These are phyloP conservation scores for Bovichtus variegatus DNA, from an alignment of 2,797 vertebrate genomes.

Conservation along the genomic window DNA sequence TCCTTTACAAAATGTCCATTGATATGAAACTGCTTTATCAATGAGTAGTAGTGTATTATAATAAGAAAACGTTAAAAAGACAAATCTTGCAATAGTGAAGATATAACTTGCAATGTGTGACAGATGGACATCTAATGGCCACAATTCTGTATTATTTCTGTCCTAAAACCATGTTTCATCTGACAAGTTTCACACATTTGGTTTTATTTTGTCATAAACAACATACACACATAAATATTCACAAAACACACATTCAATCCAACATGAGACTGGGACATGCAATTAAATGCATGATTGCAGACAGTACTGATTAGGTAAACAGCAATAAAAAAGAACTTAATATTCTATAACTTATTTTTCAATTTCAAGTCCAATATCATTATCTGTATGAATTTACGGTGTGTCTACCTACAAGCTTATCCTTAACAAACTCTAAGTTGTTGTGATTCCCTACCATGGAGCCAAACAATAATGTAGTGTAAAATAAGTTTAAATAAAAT, in stretches of 20 bases:
- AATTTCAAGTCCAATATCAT: too few species aligned
- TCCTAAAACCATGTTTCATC: background rate
- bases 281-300: background rate
- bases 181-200: background rate
- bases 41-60: background rate
- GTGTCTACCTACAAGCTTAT: too few species aligned
- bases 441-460: too few species aligned
- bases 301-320: too few species aligned
- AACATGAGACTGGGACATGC: background rate
- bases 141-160: background rate
- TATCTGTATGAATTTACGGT: too few species aligned
- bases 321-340: too few species aligned
- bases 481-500: background rate
- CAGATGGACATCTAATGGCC: constrained; percentile 67
- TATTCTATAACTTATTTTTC: too few species aligned
- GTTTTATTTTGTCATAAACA: constrained; percentile 7
- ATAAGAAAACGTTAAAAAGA: background rate
- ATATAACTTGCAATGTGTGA: constrained; percentile 16
- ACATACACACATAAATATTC: background rate
- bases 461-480: background rate
- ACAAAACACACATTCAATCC: background rate
- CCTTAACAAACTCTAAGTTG: too few species aligned
- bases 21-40: background rate
- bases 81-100: background rate
- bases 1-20: background rate